Evolutionary conservation across 2,888 invertebrate genomes (phyloP).

Genomic region (Cyclophora albipunctata): DNA sequence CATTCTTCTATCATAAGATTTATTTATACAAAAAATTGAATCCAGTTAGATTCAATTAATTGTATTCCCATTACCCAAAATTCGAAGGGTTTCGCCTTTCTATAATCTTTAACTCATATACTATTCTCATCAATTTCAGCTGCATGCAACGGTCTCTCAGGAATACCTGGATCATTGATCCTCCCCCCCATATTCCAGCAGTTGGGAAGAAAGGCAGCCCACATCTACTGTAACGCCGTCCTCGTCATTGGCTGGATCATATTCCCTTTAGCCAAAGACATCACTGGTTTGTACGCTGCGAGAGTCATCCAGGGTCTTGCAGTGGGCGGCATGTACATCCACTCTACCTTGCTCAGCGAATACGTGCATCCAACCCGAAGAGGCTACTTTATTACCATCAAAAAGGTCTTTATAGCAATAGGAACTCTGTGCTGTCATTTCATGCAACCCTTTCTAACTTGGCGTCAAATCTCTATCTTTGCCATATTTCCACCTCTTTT

Average conservation of each 20-base stretch:
- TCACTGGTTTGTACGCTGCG: conserved; percentile 25
- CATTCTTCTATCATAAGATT: too few relatives aligned
- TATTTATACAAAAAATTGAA: too few relatives aligned
- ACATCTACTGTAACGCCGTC: conserved; percentile 17
- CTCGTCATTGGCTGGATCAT: conserved; percentile 28
- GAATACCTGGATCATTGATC: conserved; percentile 28
- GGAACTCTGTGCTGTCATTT: conserved; percentile 34
- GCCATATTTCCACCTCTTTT: conserved; percentile 14
- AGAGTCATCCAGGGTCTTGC: conserved; percentile 32
- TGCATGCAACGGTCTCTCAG: conserved; percentile 29
- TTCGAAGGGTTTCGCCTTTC: too few relatives aligned
- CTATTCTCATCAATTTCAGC: conserved; percentile 16
- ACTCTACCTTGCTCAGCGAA: conserved; percentile 31
- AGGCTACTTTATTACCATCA: conserved; percentile 32
- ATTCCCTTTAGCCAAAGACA: conserved; percentile 24
- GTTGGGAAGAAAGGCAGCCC: conserved; percentile 29
- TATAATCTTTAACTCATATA: too few relatives aligned
- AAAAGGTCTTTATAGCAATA: conserved; percentile 21
- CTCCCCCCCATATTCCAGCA: conserved; percentile 31
- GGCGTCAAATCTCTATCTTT: conserved; percentile 32
- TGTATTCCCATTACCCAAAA: too few relatives aligned
- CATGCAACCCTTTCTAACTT: conserved; percentile 25
- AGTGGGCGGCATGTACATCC: conserved; percentile 28
- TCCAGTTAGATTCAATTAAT: too few relatives aligned
- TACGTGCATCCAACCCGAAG: conserved; percentile 30